Percentiles rank a stretch among this genome's conserved stretches.
phyloP scores from a whole-genome alignment of 2,113 vertebrate species.

The Syngnathus floridae region DNA sequence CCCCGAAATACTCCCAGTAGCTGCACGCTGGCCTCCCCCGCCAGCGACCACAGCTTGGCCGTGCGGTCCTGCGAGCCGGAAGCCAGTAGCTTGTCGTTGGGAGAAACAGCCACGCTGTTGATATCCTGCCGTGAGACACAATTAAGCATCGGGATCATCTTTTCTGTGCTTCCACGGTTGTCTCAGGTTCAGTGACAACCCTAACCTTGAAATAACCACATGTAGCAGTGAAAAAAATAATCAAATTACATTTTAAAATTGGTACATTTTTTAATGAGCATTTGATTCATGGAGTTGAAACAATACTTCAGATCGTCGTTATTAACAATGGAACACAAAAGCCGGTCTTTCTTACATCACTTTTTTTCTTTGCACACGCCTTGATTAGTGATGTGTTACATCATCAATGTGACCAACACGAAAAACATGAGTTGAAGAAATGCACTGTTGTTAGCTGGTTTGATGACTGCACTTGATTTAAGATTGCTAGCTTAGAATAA shows the following conservation, averaged over 20 bases:
- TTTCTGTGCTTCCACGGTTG: no score
- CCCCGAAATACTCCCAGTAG: slow-evolving; percentile 83
- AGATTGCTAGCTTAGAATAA: not conserved
- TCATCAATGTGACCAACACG: no score
- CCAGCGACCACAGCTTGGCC: slow-evolving; percentile 85
- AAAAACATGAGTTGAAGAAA: not conserved
- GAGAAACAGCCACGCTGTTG: slow-evolving; percentile 86
- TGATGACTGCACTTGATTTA: not conserved
- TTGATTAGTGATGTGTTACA: no score
- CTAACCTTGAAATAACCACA: no score
- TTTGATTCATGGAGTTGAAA: no score
- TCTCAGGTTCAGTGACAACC: no score
- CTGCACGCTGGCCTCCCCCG: slow-evolving; percentile 52
- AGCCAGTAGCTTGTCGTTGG: slow-evolving; percentile 90
- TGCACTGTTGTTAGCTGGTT: not conserved
- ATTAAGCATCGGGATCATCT: not conserved
- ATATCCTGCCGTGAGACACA: slow-evolving; percentile 74
- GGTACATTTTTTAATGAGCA: no score
- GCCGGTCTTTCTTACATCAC: no score
- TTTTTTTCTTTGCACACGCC: no score
- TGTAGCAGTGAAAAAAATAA: no score
- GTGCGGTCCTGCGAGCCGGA: slow-evolving; percentile 90
- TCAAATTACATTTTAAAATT: not conserved
- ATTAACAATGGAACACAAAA: no score
- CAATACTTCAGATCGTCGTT: no score